Conservation (phyloP, 2,113 vertebrate species). For the Rhynchopsitta pachyrhyncha region DNA sequence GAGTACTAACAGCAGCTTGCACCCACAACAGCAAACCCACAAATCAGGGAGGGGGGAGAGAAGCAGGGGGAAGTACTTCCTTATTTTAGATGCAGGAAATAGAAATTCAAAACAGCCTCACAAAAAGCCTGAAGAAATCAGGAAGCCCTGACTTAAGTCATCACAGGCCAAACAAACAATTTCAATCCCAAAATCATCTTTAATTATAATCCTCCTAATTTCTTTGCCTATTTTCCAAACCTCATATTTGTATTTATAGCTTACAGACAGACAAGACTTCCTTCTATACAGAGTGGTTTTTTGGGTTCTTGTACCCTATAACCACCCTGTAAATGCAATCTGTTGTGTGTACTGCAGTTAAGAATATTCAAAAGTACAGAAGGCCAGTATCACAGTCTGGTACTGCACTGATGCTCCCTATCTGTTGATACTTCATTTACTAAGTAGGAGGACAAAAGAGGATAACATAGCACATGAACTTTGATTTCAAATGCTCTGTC, state of each 20-base stretch:
- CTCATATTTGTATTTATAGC: neutral
- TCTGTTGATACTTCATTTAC: neutral
- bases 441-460: neutral
- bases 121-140: conserved; percentile 7
- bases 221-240: neutral
- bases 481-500: neutral
- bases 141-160: neutral
- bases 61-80: neutral
- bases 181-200: neutral
- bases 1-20: neutral
- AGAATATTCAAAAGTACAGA: neutral
- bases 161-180: neutral
- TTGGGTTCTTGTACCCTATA: neutral
- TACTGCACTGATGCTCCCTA: neutral
- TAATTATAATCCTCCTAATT: neutral
- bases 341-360: neutral
- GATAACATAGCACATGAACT: neutral
- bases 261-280: neutral
- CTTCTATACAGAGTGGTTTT: neutral
- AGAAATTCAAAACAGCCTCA: neutral
- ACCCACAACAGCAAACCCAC: neutral
- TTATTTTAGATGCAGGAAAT: neutral
- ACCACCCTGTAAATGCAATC: neutral
- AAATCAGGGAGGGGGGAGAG: neutral
- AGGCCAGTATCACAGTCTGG: neutral